Conservation (phyloP, 2,888 invertebrate genomes). For the Teinopalpus imperialis region DNA sequence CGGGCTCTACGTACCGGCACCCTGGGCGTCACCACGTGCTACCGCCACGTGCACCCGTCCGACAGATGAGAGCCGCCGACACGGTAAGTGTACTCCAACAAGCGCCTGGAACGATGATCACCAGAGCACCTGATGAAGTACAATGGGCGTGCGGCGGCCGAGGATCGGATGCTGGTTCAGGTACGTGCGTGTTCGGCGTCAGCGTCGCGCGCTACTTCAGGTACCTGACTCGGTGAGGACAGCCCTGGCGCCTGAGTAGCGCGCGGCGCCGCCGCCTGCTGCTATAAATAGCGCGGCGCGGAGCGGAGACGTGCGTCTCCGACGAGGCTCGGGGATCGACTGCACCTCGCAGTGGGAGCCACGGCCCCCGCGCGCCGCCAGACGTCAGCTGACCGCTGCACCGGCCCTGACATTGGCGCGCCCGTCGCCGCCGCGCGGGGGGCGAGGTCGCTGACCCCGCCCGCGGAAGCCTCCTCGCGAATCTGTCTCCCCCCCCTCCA, state of each 20-base stretch:
- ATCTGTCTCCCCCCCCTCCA: slow-evolving; percentile 50
- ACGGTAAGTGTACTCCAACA: slow-evolving; percentile 99
- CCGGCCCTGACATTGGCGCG: slow-evolving; percentile 82
- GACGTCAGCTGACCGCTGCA: slow-evolving; percentile 82
- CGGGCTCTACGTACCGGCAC: slow-evolving; percentile 40
- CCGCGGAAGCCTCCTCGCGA: slow-evolving; percentile 77
- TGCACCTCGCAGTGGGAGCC: slow-evolving; percentile 63
- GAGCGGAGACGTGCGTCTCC: slow-evolving; percentile 54
- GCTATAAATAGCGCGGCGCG: slow-evolving; percentile 61
- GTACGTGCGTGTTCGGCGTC: slow-evolving; percentile 51
- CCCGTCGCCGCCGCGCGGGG: slow-evolving; percentile 67
- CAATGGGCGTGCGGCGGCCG: slow-evolving; percentile 96
- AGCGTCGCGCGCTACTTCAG: slow-evolving; percentile 99
- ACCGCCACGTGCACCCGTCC: slow-evolving; percentile 39
- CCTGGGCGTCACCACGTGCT: slow-evolving; percentile 31
- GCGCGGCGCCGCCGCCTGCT: slow-evolving; percentile 83
- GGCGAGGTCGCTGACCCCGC: slow-evolving; percentile 74
- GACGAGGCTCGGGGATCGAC: slow-evolving; percentile 63
- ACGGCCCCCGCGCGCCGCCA: slow-evolving; percentile 77
- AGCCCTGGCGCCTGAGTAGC: slow-evolving; percentile 96
- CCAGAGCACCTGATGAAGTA: slow-evolving; percentile 99
- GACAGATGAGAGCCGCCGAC: slow-evolving; percentile 83
- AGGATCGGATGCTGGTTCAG: slow-evolving; percentile 31
- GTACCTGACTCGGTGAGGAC: slow-evolving; percentile 94
- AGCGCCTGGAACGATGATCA: slow-evolving; percentile 95